phyloP scores from a whole-genome alignment of 2,797 vertebrate genomes.

The Knipowitschia caucasica region DNA sequence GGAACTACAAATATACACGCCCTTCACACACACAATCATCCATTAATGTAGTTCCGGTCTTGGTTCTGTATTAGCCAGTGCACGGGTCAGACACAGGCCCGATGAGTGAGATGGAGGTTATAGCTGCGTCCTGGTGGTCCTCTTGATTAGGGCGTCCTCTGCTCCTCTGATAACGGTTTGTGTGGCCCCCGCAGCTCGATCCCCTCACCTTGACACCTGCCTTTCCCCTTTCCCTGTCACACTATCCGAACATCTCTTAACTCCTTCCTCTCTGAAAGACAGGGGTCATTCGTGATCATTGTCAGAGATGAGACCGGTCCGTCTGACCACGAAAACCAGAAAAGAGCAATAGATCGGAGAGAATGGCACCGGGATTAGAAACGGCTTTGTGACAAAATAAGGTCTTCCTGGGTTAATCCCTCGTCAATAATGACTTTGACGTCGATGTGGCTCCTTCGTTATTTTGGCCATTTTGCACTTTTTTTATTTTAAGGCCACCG shows the following conservation, averaged over 20 bases:
- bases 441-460: background rate
- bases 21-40: too few relatives aligned
- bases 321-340: background rate
- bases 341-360: conserved; percentile 9
- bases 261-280: background rate
- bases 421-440: conserved; percentile 6
- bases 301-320: conserved; percentile 2
- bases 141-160: conserved; percentile 9
- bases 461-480: background rate
- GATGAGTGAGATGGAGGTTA: conserved; percentile 20
- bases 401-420: conserved; percentile 8
- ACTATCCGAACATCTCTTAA: conserved; percentile 9
- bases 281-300: conserved; percentile 16
- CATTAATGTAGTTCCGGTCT: too few relatives aligned
- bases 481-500: background rate
- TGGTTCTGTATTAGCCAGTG: conserved; percentile 13
- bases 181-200: background rate
- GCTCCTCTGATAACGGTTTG: conserved; percentile 3
- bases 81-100: conserved; percentile 29
- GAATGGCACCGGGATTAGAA: conserved; percentile 4
- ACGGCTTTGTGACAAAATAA: conserved; percentile 12
- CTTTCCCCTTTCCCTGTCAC: conserved; percentile 3
- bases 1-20: too few relatives aligned
- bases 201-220: conserved; percentile 9
- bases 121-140: background rate